Evolutionary conservation across 2,113 vertebrate species (phyloP).

Genomic region (Pyxicephalus adspersus): DNA sequence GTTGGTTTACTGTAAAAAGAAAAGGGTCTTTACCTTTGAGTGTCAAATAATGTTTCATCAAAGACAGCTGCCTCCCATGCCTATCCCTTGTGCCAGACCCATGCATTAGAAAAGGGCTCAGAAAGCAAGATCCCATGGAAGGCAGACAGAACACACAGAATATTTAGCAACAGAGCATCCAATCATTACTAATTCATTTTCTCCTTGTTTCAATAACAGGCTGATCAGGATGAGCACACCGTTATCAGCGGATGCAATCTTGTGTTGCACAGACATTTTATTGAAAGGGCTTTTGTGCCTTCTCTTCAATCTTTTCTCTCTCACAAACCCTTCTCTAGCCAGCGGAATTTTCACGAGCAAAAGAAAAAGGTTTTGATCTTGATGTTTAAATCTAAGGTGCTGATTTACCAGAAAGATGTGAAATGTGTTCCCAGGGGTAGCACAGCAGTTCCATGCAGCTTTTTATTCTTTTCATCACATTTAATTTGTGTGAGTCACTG

Average conservation of each 20-base stretch:
- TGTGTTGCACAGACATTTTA: slow-evolving; percentile 54
- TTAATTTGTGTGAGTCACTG: slow-evolving; percentile 34
- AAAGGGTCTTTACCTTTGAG: too few relatives aligned
- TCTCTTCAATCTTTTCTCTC: slow-evolving; percentile 36
- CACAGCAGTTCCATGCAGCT: not conserved
- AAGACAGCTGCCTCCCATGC: too few relatives aligned
- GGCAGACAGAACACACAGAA: slow-evolving; percentile 30
- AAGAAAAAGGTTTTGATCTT: slow-evolving; percentile 45
- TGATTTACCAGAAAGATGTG: slow-evolving; percentile 56
- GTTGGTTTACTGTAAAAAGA: too few relatives aligned
- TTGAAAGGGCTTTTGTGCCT: slow-evolving; percentile 55
- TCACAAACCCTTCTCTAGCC: slow-evolving; percentile 30
- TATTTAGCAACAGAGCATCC: slow-evolving; percentile 49
- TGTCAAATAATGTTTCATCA: too few relatives aligned
- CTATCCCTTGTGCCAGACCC: too few relatives aligned
- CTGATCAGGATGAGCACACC: slow-evolving; percentile 52
- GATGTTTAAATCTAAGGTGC: slow-evolving; percentile 49
- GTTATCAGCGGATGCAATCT: slow-evolving; percentile 55
- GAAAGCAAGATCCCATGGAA: not conserved
- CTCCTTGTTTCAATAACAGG: slow-evolving; percentile 47
- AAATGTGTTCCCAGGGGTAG: slow-evolving; percentile 49
- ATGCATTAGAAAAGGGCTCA: too few relatives aligned
- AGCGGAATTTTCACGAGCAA: slow-evolving; percentile 19
- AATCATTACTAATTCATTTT: slow-evolving; percentile 56
- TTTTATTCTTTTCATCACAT: slow-evolving; percentile 42